Evolutionary conservation across 2,797 vertebrate species (phyloP), one percentile per base, ranked within the genome.

Genomic region (Etheostoma nigrum): DNA sequence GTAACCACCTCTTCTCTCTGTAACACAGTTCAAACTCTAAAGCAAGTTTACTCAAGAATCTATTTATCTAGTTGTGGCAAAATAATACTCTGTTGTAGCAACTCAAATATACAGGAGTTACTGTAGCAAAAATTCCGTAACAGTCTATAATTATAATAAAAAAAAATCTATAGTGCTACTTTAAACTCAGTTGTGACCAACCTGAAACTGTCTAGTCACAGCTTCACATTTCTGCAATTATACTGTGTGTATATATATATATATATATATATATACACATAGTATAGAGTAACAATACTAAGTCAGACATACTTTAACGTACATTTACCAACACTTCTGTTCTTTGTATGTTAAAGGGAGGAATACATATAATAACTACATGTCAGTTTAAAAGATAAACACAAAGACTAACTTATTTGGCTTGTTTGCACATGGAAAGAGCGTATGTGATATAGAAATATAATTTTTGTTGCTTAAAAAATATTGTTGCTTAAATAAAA

Each of bases 321-420:
- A 74, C 42, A 54, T 55, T 67, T 45, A 60, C 1, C 1, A 75
- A 65, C 58, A 64, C 40, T 55, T 2, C 7, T 63, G 36, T 49
- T 21, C 48, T 71, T 44, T 45, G 52, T 40, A 61, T 36, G 11
- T 18, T 2, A 62, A 66, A 54, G 67, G 6, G n/a, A 73, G 5
- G 49, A 33, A 33, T 53, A 66, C 18, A 18, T 2, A 63, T 2
- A 66, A 61, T 2, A 21, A 53, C 10, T 33, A 72, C n/a, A 68
- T 15, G 36, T 40, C 19, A 68, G 42, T 53, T 57, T 42, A 7
- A 13, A 45, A 13, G 21, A 72, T 27, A 25, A 52, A 76, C 68
- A 59, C 11, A 69, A 49, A 73, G 12, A 70, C 6, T 14, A 51
- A 66, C 25, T 60, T 60, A 67, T 60, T 81, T 85, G 82, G 55